A percentile compares a stretch with the other conserved stretches of the same genome.
Evolutionary conservation across 1,140 invertebrate genomes (phyloP).

Genomic region (Drosophila albomicans): DNA sequence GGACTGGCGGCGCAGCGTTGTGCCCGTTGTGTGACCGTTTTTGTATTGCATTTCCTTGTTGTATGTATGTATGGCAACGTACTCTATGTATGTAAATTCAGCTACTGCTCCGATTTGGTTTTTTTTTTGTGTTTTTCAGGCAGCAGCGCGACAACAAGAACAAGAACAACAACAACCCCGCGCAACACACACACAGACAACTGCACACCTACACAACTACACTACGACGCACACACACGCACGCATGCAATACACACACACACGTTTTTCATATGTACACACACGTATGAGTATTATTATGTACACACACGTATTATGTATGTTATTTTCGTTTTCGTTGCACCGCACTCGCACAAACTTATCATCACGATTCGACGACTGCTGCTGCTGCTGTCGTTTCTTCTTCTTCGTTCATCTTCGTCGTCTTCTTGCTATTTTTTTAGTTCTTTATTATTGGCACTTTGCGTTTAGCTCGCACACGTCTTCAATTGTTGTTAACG

Average conservation of each 20-base stretch:
- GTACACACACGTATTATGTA: slow-evolving; percentile 71
- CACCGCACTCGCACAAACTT: slow-evolving; percentile 72
- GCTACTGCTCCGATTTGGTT: slow-evolving; percentile 69
- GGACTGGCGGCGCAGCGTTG: slow-evolving; percentile 1
- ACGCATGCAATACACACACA: slow-evolving; percentile 31
- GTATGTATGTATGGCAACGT: slow-evolving; percentile 30
- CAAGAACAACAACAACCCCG: slow-evolving; percentile 23
- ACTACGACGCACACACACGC: slow-evolving; percentile 21
- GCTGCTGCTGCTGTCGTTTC: slow-evolving; percentile 66
- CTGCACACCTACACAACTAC: too few species aligned
- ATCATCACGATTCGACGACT: slow-evolving; percentile 69
- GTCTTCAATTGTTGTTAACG: slow-evolving; percentile 55
- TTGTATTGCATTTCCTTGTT: slow-evolving; percentile 76
- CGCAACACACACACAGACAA: slow-evolving; percentile 10
- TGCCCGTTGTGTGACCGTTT: slow-evolving; percentile 44
- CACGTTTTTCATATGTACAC: slow-evolving; percentile 27
- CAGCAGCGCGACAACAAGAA: slow-evolving; percentile 9
- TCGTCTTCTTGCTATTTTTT: slow-evolving; percentile 50
- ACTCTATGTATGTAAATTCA: slow-evolving; percentile 17
- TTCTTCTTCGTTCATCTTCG: slow-evolving; percentile 79
- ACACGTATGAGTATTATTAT: slow-evolving; percentile 56
- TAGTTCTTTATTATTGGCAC: slow-evolving; percentile 48
- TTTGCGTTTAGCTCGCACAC: slow-evolving; percentile 31
- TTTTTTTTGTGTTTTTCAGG: slow-evolving; percentile 67
- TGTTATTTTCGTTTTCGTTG: slow-evolving; percentile 78